Base-by-base conservation (phyloP, 2,797 vertebrate species). In the Betta splendens region DNA sequence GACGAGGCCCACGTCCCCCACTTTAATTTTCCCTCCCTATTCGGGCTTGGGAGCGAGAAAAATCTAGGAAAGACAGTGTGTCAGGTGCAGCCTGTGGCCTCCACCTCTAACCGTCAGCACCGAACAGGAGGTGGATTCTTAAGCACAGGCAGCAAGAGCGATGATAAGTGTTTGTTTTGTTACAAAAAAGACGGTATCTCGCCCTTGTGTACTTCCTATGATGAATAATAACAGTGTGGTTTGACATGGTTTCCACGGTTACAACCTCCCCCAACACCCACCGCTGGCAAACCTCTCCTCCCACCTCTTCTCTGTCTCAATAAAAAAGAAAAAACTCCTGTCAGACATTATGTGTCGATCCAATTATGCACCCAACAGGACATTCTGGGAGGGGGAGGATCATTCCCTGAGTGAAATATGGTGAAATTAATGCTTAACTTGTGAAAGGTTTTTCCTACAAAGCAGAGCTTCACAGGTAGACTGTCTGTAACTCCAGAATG, bases 311-410 rank as follows among this genome's bases (percentile, higher is more conserved):
- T 53, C 38, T 46, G 68, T 73, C 61, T 84, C 59, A 17, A 22
- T 53, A 53, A 70, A 72, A 81, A 79, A 61, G 22, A 70, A 72
- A 81, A 79, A 61, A 22, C 75, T 84, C 72, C 84, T 87, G 81
- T 84, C 85, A 89, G 70, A 77, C 82, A 70, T 85, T 85, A 82
- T 79, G 78, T 87, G 75, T 88, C 78, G 75, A 85, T 88, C 83
- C 88, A 89, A 92, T 91, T 91, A 91, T 74, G 60, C 63, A 51
- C 87, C 74, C 77, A 72, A 89, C 84, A 84, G 85, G 85, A 90
- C 68, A 75, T 84, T 82, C 75, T 15, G 17, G 69, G 70, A 80
- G 71, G 76, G 76, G 76, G 72, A 64, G 83, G 86, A 86, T 90
- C 81, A 80, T 87, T 89, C 72, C 44, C 56, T 20, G 60, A 77